phyloP scores from a whole-genome alignment of 2,888 invertebrate genomes.

The Drosophila formosana region DNA sequence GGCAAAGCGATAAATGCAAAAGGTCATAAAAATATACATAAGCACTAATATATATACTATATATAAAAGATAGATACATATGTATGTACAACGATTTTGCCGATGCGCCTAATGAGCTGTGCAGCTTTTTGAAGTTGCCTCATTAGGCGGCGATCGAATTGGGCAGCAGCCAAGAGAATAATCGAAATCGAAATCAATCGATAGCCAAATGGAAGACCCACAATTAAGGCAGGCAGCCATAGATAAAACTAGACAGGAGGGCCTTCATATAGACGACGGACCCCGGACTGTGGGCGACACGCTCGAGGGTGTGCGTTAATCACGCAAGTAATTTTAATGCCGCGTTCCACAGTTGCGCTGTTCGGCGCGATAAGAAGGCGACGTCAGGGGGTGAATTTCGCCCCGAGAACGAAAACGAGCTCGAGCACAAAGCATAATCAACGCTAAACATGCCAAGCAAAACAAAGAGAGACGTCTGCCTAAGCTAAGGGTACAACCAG shows the following conservation, averaged over 20 bases:
- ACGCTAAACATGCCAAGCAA: constrained; percentile 71
- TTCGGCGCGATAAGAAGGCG: constrained; percentile 56
- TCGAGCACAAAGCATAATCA: constrained; percentile 70
- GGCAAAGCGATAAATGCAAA: no score
- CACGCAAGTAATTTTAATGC: constrained; percentile 78
- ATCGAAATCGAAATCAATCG: constrained; percentile 55
- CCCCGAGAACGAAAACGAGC: constrained; percentile 1
- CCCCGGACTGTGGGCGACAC: constrained; percentile 34
- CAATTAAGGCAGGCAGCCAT: constrained; percentile 78
- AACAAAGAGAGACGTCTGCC: constrained; percentile 57
- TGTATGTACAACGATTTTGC: constrained; percentile 3
- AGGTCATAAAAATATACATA: constrained; percentile 51
- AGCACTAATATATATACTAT: constrained; percentile 7
- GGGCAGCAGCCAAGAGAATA: constrained; percentile 20
- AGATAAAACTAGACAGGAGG: constrained; percentile 58
- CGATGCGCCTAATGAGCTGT: constrained; percentile 67
- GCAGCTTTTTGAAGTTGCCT: constrained; percentile 67
- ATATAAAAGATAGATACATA: not conserved
- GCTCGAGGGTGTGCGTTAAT: constrained; percentile 73
- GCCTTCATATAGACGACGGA: not conserved
- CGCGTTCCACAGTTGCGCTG: constrained; percentile 40
- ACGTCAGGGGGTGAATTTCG: constrained; percentile 60
- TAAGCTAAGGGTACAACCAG: not conserved
- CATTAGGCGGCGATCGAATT: constrained; percentile 48
- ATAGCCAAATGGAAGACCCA: constrained; percentile 75